Evolutionary conservation across 2,888 invertebrate genomes (phyloP), one percentile per base, ranked within the genome.

Genomic region (Pasiphila rectangulata): DNA sequence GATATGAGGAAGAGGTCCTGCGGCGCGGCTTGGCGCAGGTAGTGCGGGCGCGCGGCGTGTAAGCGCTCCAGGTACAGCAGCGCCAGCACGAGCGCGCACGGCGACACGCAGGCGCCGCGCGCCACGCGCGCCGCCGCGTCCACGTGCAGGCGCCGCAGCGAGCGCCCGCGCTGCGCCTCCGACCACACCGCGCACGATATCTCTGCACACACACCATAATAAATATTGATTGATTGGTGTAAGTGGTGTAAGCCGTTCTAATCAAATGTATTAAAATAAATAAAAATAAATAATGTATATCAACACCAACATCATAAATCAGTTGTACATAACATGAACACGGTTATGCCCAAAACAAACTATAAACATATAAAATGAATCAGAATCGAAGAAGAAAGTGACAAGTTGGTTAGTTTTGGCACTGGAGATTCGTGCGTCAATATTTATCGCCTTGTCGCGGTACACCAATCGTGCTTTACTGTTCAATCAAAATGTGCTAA

Each of bases 1-100:
- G 98, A 97, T 54, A 98, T 95, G 46, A 99, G 92, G 83, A 98
- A 98, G 48, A 99, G 91, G 76, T 98, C 97, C 19, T 96, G 94
- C 17, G 98, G 97, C 19, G 95, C 93, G 37, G 96, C 93, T 65
- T 91, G 89, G 61, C 93, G 91, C 52, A 98, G 90, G 82, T 97
- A 98, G 59, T 94, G 93, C 0, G 95, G 94, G 87, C 96, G 95
- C 64, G 91, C 90, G 51, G 90, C 90, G 75, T 95, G 94, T 42
- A 99, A 91, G 57, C 98, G 92, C 85, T 98, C 98, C 64, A 98
- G 90, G 83, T 99, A 99, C 30, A 98, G 91, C 69, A 99, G 90
- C 17, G 98, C 98, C 67, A 98, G 91, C 61, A 98, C 95, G 42
- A 99, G 91, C 7, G 98, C 96, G 75, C 97, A 97, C 0, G 98